Evolutionary conservation across 1,140 invertebrate genomes (phyloP).

Genomic region (Acromyrmex echinatior): DNA sequence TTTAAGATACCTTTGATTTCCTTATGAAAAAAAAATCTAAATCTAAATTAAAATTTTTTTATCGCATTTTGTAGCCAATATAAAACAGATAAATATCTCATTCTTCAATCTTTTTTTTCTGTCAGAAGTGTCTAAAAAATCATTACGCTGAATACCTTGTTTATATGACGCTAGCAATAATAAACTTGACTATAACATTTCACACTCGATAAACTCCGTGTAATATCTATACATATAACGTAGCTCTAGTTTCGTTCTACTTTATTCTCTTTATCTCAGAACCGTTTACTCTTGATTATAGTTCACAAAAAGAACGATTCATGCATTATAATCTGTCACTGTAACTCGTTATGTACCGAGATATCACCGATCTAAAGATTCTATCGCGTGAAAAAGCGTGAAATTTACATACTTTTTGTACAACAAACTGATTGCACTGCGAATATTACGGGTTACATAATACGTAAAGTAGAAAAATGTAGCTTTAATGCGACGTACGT

Average conservation of each 20-base stretch:
- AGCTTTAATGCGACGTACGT: background rate
- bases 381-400: background rate
- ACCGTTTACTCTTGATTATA: background rate
- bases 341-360: background rate
- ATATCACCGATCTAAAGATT: background rate
- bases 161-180: constrained; percentile 19
- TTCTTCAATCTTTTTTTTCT: too few species aligned
- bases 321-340: background rate
- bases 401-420: background rate
- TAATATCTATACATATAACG: background rate
- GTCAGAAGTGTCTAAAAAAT: too few species aligned
- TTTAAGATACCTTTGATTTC: too few species aligned
- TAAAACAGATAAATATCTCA: too few species aligned
- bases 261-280: background rate
- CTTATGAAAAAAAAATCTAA: too few species aligned
- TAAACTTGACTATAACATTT: constrained; percentile 19
- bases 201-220: background rate
- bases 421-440: background rate
- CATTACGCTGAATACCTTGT: too few species aligned
- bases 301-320: background rate
- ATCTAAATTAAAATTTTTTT: too few species aligned
- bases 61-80: too few species aligned
- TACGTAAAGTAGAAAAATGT: background rate
- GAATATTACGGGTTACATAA: background rate
- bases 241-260: background rate